phyloP scores from a whole-genome alignment of 1,140 invertebrate species.

The Potamilus streckersoni region DNA sequence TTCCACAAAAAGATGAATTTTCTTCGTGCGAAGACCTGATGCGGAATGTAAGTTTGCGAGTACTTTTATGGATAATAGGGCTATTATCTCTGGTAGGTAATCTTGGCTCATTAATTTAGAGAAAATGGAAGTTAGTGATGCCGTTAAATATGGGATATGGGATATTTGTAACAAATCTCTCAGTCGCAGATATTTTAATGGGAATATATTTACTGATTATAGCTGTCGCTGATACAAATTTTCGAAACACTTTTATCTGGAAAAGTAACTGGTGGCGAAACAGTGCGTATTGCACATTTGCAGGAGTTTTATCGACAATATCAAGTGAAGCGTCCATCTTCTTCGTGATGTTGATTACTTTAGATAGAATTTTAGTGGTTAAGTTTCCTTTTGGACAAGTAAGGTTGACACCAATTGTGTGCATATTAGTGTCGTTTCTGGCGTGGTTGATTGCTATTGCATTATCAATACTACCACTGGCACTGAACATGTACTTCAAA shows the following conservation, averaged over 20 bases:
- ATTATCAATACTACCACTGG: conserved; percentile 31
- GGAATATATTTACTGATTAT: conserved; percentile 50
- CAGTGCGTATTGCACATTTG: conserved; percentile 37
- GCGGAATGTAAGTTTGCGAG: conserved; percentile 10
- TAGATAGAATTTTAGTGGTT: conserved; percentile 47
- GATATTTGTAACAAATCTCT: conserved; percentile 39
- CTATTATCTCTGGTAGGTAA: conserved; percentile 20
- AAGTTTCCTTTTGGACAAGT: conserved; percentile 43
- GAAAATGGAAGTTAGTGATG: background rate
- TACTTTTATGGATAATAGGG: conserved; percentile 30
- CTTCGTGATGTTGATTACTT: conserved; percentile 43
- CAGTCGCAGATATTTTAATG: conserved; percentile 48
- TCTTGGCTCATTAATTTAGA: conserved; percentile 5
- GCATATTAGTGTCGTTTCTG: background rate
- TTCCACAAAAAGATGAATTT: conserved; percentile 18
- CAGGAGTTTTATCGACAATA: conserved; percentile 44
- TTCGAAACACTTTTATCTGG: conserved; percentile 41
- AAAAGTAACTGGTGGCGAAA: conserved; percentile 39
- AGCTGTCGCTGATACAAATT: conserved; percentile 29
- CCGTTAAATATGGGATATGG: conserved; percentile 4
- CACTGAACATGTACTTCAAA: conserved; percentile 11
- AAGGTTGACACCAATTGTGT: conserved; percentile 7
- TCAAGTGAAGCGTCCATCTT: conserved; percentile 43
- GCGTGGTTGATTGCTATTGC: conserved; percentile 28
- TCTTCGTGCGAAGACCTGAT: conserved; percentile 36